Evolutionary conservation across 2,888 invertebrate genomes (phyloP).

Genomic region (Lithophane ornitopus): DNA sequence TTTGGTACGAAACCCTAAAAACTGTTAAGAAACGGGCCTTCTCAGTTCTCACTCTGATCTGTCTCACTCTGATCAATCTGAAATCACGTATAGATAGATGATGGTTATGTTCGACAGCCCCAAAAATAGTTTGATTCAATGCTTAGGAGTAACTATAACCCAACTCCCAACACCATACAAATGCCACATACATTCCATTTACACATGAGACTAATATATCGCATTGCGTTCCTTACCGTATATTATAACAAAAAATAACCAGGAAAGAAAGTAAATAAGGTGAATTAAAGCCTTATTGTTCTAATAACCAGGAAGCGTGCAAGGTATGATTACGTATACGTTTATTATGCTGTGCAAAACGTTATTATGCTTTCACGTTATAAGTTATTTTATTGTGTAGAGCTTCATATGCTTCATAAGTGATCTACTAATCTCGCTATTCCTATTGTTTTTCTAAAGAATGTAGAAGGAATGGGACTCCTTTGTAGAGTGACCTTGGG

Average conservation of each 20-base stretch:
- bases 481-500: neutral
- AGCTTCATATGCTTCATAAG: neutral
- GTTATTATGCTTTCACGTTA: slow-evolving; percentile 27
- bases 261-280: slow-evolving; percentile 7
- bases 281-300: slow-evolving; percentile 42
- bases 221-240: slow-evolving; percentile 4
- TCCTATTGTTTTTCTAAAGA: neutral
- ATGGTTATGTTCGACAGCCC: too few species aligned
- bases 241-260: slow-evolving; percentile 19
- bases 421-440: neutral
- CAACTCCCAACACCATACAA: neutral
- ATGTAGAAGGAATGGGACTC: neutral
- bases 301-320: slow-evolving; percentile 35
- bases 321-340: slow-evolving; percentile 36
- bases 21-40: neutral
- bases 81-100: neutral
- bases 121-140: neutral
- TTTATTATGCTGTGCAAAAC: slow-evolving; percentile 36
- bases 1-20: too few species aligned
- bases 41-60: too few species aligned
- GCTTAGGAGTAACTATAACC: neutral
- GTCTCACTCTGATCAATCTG: too few species aligned
- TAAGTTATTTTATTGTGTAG: slow-evolving; percentile 23
- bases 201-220: slow-evolving; percentile 38
- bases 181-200: slow-evolving; percentile 1